phyloP scores from a whole-genome alignment of 2,888 invertebrate genomes.

The Thera obeliscata region DNA sequence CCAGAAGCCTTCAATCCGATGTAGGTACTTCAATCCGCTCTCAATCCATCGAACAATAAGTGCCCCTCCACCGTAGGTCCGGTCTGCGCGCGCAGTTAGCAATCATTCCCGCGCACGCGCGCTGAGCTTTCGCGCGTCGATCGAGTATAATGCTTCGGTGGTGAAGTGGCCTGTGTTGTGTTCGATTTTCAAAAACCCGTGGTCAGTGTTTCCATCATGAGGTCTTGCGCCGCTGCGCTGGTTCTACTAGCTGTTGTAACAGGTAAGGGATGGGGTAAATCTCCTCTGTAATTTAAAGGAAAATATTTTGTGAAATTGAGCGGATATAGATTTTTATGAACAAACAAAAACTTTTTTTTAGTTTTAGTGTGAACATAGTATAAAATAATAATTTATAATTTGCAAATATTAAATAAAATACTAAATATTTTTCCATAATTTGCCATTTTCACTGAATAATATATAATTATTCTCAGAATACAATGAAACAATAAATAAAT shows the following conservation, averaged over 20 bases:
- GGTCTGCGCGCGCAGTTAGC: slow-evolving; percentile 23
- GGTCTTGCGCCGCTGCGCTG: slow-evolving; percentile 72
- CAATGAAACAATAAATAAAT: slow-evolving; percentile 25
- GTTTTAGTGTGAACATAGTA: background rate
- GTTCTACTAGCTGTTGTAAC: slow-evolving; percentile 67
- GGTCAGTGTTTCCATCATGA: slow-evolving; percentile 67
- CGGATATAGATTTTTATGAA: background rate
- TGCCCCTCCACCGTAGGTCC: slow-evolving; percentile 28
- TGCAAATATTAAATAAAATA: background rate
- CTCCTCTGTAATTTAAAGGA: background rate
- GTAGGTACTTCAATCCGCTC: slow-evolving; percentile 22
- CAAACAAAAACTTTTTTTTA: background rate
- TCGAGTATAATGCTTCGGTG: slow-evolving; percentile 74
- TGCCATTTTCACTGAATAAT: slow-evolving; percentile 12
- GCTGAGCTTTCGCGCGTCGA: slow-evolving; percentile 76
- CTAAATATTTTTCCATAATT: slow-evolving; percentile 1
- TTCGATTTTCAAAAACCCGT: slow-evolving; percentile 60
- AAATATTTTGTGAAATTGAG: background rate
- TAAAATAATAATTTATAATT: background rate
- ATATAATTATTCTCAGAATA: slow-evolving; percentile 23
- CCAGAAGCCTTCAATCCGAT: slow-evolving; percentile 25
- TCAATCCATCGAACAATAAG: slow-evolving; percentile 22
- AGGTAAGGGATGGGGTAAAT: slow-evolving; percentile 55
- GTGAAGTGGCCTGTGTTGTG: slow-evolving; percentile 78
- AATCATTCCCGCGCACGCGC: slow-evolving; percentile 70